Evolutionary conservation across 2,888 invertebrate genomes (phyloP).

Genomic region (Athalia rosae): DNA sequence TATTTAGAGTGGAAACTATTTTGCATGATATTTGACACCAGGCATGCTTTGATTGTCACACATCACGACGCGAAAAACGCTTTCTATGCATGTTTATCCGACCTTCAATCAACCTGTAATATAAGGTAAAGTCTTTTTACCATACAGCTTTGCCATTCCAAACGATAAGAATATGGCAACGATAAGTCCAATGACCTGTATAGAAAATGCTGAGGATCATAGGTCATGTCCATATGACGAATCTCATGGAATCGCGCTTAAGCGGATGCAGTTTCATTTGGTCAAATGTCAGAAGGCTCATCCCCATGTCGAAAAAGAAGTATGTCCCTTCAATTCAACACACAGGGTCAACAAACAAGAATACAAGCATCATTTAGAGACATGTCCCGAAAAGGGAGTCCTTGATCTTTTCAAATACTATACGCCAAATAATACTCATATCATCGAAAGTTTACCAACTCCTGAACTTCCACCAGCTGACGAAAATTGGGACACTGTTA

Average conservation of each 20-base stretch:
- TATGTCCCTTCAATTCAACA: slow-evolving; percentile 30
- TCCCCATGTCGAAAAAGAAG: slow-evolving; percentile 17
- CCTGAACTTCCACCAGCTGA: slow-evolving; percentile 9
- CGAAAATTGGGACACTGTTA: slow-evolving; percentile 37
- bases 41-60: no score
- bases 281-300: slow-evolving; percentile 23
- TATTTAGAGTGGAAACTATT: no score
- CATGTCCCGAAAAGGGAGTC: slow-evolving; percentile 17
- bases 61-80: no score
- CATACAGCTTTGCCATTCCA: no score
- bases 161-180: slow-evolving; percentile 4
- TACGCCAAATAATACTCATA: background rate
- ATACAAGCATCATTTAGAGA: slow-evolving; percentile 23
- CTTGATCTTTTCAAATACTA: slow-evolving; percentile 28
- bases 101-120: no score
- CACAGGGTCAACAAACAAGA: slow-evolving; percentile 34
- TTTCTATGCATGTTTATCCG: no score
- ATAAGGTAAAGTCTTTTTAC: no score
- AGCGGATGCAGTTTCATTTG: slow-evolving; percentile 27
- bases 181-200: slow-evolving; percentile 5
- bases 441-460: slow-evolving; percentile 2
- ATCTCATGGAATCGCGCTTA: slow-evolving; percentile 23
- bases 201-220: no score
- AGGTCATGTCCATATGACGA: slow-evolving; percentile 29
- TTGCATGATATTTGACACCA: no score